A percentile compares a stretch with the other conserved stretches of the same genome.
Conservation (phyloP, 1,140 invertebrate genomes). For the Sinonovacula constricta region DNA sequence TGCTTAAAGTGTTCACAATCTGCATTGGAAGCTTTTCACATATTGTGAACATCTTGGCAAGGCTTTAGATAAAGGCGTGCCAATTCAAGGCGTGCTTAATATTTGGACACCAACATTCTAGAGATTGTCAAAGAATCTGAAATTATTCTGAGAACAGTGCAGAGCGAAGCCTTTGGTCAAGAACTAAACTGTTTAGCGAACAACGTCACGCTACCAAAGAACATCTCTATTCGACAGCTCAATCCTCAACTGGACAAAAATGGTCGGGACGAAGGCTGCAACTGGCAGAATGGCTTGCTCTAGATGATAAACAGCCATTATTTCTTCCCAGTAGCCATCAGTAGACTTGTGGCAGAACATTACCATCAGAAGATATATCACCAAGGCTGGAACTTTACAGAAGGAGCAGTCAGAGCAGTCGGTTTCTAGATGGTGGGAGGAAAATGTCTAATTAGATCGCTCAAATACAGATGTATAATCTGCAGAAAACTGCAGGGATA, state of each 20-base stretch:
- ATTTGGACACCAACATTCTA: no score
- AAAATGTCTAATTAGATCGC: constrained; percentile 32
- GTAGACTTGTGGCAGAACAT: constrained; percentile 14
- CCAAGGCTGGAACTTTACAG: constrained; percentile 48
- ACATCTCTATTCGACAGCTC: neutral
- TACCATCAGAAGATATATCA: constrained; percentile 36
- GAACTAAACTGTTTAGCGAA: neutral
- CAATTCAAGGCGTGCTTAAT: no score
- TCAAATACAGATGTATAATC: constrained; percentile 52
- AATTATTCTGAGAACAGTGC: neutral
- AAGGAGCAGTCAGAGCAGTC: constrained; percentile 23
- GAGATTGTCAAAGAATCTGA: neutral
- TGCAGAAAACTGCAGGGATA: constrained; percentile 48
- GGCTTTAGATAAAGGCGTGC: no score
- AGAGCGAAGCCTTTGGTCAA: neutral
- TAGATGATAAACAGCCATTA: constrained; percentile 8
- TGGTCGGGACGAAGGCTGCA: constrained; percentile 17
- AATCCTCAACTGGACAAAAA: neutral
- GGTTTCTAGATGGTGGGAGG: constrained; percentile 51
- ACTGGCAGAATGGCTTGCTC: neutral
- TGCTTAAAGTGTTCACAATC: neutral
- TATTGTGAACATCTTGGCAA: no score
- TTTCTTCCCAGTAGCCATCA: constrained; percentile 23
- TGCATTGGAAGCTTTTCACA: no score
- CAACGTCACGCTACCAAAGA: neutral